Evolutionary conservation across 2,797 vertebrate species (phyloP).

Genomic region (Rousettus madagascariensis): DNA sequence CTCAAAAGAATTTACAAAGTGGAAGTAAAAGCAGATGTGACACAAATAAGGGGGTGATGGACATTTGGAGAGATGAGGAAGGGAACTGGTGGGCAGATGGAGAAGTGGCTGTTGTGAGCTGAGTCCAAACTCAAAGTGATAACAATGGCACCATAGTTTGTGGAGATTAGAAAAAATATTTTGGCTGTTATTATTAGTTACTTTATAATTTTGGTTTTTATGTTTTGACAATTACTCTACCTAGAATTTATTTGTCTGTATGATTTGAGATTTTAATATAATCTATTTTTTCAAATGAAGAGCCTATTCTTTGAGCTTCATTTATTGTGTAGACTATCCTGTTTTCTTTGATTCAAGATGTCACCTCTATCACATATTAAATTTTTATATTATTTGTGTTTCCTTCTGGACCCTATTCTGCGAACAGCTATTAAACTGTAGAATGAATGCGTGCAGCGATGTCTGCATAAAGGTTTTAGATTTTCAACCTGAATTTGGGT

Average conservation of each 20-base stretch:
- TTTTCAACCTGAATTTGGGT: background rate
- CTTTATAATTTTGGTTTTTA: background rate
- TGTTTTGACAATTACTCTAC: background rate
- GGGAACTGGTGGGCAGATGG: background rate
- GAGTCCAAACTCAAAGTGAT: background rate
- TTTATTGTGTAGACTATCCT: background rate
- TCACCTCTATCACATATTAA: background rate
- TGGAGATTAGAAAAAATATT: background rate
- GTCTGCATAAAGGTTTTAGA: background rate
- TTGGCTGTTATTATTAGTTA: background rate
- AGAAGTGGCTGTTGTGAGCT: background rate
- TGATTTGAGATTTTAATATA: background rate
- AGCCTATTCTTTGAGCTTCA: background rate
- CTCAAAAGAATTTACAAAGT: background rate
- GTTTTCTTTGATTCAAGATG: background rate
- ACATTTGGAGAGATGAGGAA: background rate
- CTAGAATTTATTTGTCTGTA: background rate
- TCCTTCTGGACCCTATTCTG: background rate
- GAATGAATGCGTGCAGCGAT: background rate
- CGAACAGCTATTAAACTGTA: background rate
- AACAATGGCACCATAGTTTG: background rate
- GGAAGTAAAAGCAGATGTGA: background rate
- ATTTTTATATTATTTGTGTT: background rate
- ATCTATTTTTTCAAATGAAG: background rate
- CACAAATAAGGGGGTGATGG: background rate